A percentile compares a stretch with the other conserved stretches of the same genome.
These are phyloP conservation scores for Spea hammondii DNA, from an alignment of 2,797 vertebrate genomes.

Conservation along the genomic window DNA sequence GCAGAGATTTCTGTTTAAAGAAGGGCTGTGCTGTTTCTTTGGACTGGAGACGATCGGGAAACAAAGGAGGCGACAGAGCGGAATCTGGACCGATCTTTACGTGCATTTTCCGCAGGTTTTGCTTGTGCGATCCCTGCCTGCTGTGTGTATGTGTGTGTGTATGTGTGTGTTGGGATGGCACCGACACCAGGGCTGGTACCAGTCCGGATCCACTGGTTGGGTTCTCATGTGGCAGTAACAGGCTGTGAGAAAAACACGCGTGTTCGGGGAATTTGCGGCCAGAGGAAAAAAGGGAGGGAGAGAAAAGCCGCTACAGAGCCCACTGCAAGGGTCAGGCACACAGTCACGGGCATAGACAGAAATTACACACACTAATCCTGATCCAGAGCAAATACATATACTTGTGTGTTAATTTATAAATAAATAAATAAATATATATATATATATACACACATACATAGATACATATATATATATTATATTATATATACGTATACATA, in stretches of 20 bases:
- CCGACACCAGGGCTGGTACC: no score
- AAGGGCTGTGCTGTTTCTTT: constrained; percentile 52
- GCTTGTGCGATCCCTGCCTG: no score
- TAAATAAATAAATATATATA: no score
- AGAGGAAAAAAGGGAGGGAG: background rate
- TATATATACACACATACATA: background rate
- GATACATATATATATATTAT: no score
- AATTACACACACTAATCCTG: no score
- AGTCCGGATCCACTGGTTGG: no score
- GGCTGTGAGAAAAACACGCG: background rate
- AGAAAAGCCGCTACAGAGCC: background rate
- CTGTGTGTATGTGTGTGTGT: no score
- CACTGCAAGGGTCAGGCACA: background rate
- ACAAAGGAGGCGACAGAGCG: constrained; percentile 84
- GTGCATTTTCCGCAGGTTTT: no score
- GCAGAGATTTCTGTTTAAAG: constrained; percentile 63
- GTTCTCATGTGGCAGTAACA: background rate
- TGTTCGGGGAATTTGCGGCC: background rate
- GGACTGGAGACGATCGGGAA: constrained; percentile 61
- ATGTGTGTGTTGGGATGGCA: no score
- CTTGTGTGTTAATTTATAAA: no score
- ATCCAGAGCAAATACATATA: no score
- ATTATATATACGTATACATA: no score
- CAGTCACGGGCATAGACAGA: background rate
- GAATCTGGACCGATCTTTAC: constrained; percentile 69